phyloP scores from a whole-genome alignment of 30 jellyfish, hydroid and myxozoan species.

The Mastigias papua region DNA sequence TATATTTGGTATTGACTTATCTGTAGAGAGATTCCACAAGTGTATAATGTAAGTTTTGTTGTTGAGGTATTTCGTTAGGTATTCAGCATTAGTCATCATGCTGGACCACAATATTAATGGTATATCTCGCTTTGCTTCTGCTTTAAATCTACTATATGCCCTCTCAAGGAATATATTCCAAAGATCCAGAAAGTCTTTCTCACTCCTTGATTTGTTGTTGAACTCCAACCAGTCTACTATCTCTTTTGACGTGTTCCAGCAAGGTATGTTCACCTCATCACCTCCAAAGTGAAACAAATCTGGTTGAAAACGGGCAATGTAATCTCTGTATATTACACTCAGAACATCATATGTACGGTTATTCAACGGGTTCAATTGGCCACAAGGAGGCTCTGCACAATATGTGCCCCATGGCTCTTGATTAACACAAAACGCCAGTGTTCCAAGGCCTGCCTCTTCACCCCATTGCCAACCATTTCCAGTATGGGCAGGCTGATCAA shows the following conservation, averaged over 20 bases:
- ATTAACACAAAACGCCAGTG: conserved; percentile 73
- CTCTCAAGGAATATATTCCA: conserved; percentile 57
- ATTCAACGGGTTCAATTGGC: conserved; percentile 74
- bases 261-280: conserved; percentile 55
- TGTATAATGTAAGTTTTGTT: conserved; percentile 48
- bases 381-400: conserved; percentile 81
- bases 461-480: conserved; percentile 85
- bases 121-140: conserved; percentile 9
- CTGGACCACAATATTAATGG: conserved; percentile 74
- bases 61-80: conserved; percentile 48
- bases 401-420: conserved; percentile 58
- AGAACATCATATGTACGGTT: conserved; percentile 44
- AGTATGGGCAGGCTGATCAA: conserved; percentile 85
- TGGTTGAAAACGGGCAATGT: conserved; percentile 50
- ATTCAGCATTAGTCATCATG: conserved; percentile 45
- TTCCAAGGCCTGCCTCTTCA: conserved; percentile 58
- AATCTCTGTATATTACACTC: conserved; percentile 41
- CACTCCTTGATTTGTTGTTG: conserved; percentile 19
- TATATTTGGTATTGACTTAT: conserved; percentile 41
- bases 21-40: conserved; percentile 59
- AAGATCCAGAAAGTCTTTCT: conserved; percentile 47
- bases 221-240: conserved; percentile 54
- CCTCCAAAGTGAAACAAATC: conserved; percentile 80
- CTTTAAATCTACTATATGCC: conserved; percentile 38
- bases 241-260: conserved; percentile 74